These are phyloP conservation scores for Chloromyia formosa DNA, from an alignment of 2,888 invertebrate genomes.

Conservation along the genomic window DNA sequence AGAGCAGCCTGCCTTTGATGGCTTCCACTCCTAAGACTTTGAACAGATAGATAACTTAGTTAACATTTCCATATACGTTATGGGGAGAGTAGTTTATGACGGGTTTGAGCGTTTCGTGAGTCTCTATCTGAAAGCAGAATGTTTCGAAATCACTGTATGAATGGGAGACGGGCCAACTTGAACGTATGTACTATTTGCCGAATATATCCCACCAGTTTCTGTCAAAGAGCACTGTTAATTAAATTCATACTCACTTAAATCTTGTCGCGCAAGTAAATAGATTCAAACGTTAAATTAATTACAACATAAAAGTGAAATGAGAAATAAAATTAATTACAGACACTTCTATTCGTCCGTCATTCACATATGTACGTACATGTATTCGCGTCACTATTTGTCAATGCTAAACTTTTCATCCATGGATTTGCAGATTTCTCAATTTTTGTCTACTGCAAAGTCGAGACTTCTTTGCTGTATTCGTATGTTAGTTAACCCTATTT, in stretches of 20 bases:
- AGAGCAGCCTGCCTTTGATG: conserved; percentile 25
- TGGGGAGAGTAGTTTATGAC: neutral
- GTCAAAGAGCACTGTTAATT: conserved; percentile 43
- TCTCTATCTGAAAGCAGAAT: neutral
- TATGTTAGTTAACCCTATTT: neutral
- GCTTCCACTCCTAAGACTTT: conserved; percentile 8
- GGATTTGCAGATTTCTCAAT: conserved; percentile 15
- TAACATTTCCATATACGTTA: neutral
- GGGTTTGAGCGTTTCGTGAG: neutral
- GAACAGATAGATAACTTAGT: neutral
- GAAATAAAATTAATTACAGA: conserved; percentile 49
- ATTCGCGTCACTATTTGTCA: neutral
- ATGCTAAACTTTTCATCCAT: conserved; percentile 33
- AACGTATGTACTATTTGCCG: neutral
- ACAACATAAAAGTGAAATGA: conserved; percentile 47
- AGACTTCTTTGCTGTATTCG: neutral
- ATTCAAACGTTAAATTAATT: conserved; percentile 47
- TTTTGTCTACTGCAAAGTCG: neutral
- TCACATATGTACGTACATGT: neutral
- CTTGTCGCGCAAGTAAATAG: conserved; percentile 44
- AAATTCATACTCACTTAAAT: conserved; percentile 45
- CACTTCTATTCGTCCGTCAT: conserved; percentile 32
- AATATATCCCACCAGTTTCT: neutral
- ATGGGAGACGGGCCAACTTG: neutral
- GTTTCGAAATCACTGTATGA: neutral